Evolutionary conservation across 2,113 vertebrate species (phyloP).

Genomic region (human): GRCh38 chr12:65286001-65286500

Average conservation of each 20-base stretch:
- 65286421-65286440: background rate
- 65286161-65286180: background rate
- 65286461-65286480: background rate
- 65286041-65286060: background rate
- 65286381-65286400: background rate
- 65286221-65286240: background rate
- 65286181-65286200: background rate
- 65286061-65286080: background rate
- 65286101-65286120: background rate
- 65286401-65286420: background rate
- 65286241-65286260: background rate
- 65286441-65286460: background rate
- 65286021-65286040: conserved; percentile 33
- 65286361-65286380: background rate
- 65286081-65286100: background rate
- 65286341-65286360: background rate
- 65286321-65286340: background rate
- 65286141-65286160: background rate
- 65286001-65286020: background rate
- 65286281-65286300: conserved; percentile 1
- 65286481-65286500: background rate
- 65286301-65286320: background rate
- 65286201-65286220: background rate
- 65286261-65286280: background rate
- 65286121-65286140: background rate